Conservation (phyloP, 2,888 invertebrate genomes). For the Cylloceria caligata region DNA sequence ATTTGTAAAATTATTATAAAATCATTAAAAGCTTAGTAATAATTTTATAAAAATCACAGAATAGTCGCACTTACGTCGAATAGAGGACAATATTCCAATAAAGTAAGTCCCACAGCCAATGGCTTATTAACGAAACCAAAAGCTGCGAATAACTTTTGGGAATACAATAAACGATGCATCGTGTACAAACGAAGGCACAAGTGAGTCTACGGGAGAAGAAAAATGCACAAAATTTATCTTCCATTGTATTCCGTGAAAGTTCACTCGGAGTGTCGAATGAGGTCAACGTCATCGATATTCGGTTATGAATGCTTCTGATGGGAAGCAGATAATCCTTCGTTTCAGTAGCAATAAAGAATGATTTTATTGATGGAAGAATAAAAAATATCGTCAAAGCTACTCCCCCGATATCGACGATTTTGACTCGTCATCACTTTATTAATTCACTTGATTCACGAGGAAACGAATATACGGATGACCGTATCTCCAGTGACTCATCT, state of each 20-base stretch:
- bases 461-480: slow-evolving; percentile 51
- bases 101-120: slow-evolving; percentile 53
- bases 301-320: background rate
- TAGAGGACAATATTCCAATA: slow-evolving; percentile 58
- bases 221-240: background rate
- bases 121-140: slow-evolving; percentile 53
- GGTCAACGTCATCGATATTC: background rate
- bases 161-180: slow-evolving; percentile 61
- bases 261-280: background rate
- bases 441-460: slow-evolving; percentile 57
- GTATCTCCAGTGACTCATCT: slow-evolving; percentile 57
- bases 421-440: background rate
- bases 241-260: background rate
- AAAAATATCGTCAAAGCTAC: background rate
- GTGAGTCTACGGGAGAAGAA: slow-evolving; percentile 38
- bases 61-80: slow-evolving; percentile 56
- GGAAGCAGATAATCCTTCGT: background rate
- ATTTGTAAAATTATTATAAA: background rate
- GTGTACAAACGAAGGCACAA: slow-evolving; percentile 60
- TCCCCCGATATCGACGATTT: background rate
- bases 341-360: background rate
- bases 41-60: background rate
- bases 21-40: background rate
- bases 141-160: slow-evolving; percentile 44
- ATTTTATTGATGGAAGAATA: background rate